Conservation (phyloP, 2,888 invertebrate species). For the Beris morrisii region DNA sequence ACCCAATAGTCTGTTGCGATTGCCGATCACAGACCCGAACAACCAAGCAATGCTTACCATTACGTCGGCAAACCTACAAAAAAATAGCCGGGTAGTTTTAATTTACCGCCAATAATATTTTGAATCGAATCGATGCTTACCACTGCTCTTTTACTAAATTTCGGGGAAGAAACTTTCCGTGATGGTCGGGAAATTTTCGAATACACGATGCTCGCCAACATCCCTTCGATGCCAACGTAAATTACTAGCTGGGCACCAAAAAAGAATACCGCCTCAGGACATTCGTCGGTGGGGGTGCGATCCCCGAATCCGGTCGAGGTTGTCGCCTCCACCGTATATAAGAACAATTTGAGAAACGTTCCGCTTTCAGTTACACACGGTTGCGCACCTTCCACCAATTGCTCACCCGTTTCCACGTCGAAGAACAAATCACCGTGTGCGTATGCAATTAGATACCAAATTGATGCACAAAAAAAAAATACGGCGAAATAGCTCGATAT, state of each 20-base stretch:
- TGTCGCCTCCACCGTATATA: slow-evolving; percentile 88
- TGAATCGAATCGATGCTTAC: slow-evolving; percentile 54
- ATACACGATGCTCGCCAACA: slow-evolving; percentile 67
- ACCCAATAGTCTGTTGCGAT: slow-evolving; percentile 76
- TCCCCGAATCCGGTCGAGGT: slow-evolving; percentile 83
- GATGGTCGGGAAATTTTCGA: slow-evolving; percentile 80
- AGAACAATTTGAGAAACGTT: slow-evolving; percentile 67
- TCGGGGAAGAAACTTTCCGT: slow-evolving; percentile 72
- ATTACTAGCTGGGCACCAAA: slow-evolving; percentile 79
- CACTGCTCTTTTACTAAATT: slow-evolving; percentile 76
- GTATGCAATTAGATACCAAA: slow-evolving; percentile 78
- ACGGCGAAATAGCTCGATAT: slow-evolving; percentile 79
- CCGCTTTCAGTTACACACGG: slow-evolving; percentile 64
- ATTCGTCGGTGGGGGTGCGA: slow-evolving; percentile 78
- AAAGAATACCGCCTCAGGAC: slow-evolving; percentile 80
- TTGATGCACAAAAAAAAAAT: slow-evolving; percentile 76
- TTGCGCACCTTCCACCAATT: slow-evolving; percentile 55
- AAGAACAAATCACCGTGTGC: slow-evolving; percentile 74
- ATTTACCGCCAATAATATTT: neutral
- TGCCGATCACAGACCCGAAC: slow-evolving; percentile 80
- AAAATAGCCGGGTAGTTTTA: neutral
- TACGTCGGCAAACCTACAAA: slow-evolving; percentile 72
- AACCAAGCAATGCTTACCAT: slow-evolving; percentile 75
- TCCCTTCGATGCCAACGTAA: slow-evolving; percentile 62
- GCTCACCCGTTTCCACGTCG: slow-evolving; percentile 56